A percentile compares a stretch with the other conserved stretches of the same genome.
These are phyloP conservation scores for Lochmaea capreae DNA, from an alignment of 2,888 invertebrate genomes.

Conservation along the genomic window DNA sequence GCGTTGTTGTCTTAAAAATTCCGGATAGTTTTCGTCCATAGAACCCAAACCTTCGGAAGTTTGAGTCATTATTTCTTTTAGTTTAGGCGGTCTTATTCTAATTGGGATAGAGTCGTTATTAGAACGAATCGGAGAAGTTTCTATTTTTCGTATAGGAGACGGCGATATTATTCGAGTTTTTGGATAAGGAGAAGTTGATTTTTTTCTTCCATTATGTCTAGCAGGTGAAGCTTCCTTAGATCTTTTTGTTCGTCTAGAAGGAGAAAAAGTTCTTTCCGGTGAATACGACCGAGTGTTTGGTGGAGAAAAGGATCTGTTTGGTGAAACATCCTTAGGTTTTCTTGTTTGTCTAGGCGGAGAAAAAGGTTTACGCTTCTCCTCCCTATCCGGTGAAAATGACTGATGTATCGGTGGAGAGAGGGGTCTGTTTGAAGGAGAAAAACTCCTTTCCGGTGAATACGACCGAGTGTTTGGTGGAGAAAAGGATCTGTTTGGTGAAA, in stretches of 20 bases:
- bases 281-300: too few relatives aligned
- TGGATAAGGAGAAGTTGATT: conserved; percentile 40
- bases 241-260: conserved; percentile 4
- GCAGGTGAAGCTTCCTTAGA: conserved; percentile 18
- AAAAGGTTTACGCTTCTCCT: too few relatives aligned
- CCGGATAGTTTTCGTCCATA: conserved; percentile 48
- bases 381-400: too few relatives aligned
- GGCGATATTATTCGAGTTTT: conserved; percentile 24
- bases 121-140: conserved; percentile 39
- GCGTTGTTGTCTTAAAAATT: conserved; percentile 42
- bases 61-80: conserved; percentile 63
- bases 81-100: conserved; percentile 51
- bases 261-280: conserved; percentile 45
- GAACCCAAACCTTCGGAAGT: conserved; percentile 62
- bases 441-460: too few relatives aligned
- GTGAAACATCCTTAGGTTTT: too few relatives aligned
- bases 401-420: too few relatives aligned
- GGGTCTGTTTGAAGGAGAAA: too few relatives aligned
- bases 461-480: too few relatives aligned
- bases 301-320: too few relatives aligned
- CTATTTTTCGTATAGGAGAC: conserved; percentile 15
- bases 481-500: too few relatives aligned
- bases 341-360: too few relatives aligned
- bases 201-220: conserved; percentile 32
- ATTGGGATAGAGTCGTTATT: conserved; percentile 41